Evolutionary conservation across 2,888 invertebrate species (phyloP), one percentile per base, ranked within the genome.

Genomic region (Lottia scabra): DNA sequence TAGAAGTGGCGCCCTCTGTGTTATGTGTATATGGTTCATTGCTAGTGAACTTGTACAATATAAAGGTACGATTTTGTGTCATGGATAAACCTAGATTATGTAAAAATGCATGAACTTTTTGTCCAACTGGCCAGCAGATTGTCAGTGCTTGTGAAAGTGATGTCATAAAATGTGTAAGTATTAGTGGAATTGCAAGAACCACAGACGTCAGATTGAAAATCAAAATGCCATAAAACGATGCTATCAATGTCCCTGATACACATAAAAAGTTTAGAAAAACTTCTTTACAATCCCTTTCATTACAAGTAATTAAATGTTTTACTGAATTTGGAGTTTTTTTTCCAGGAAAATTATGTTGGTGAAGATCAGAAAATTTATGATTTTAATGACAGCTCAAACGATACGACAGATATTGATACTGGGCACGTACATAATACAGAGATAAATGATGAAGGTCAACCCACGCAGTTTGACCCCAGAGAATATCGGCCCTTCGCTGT

Each of bases 351-450:
- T 87, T 96, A 99, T 80, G 97, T 99, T 88, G 99, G 99, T 0
- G 97, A 97, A 90, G 96, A 97, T 91, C 98, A 99, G 90, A 93
- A 92, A 30, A 97, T 97, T 86, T 95, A 95, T 0, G 97, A 98
- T 84, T 97, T 97, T 95, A 81, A 82, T 69, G 80, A 81, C 43
- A 56, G 73, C n/a, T 77, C 79, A 6, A 75, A 74, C 26, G 65
- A 56, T 56, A 70, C 23, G 13, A 27, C 45, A 13, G 64, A 64
- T 15, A 71, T 45, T 0, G 73, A 75, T 30, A 72, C 64, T 15
- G 67, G 48, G 13, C 64, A 67, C 3, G 66, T 69, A 43, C 75
- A 78, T 23, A 82, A 82, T 45, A 74, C 71, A 62, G 79, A 79
- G 46, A 70, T 71, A 15, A 72, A 67, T 8, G 77, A 79, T n/a